Evolutionary conservation across 2,888 invertebrate genomes (phyloP), one percentile per base, ranked within the genome.

Genomic region (Sclerodermus sp.): DNA sequence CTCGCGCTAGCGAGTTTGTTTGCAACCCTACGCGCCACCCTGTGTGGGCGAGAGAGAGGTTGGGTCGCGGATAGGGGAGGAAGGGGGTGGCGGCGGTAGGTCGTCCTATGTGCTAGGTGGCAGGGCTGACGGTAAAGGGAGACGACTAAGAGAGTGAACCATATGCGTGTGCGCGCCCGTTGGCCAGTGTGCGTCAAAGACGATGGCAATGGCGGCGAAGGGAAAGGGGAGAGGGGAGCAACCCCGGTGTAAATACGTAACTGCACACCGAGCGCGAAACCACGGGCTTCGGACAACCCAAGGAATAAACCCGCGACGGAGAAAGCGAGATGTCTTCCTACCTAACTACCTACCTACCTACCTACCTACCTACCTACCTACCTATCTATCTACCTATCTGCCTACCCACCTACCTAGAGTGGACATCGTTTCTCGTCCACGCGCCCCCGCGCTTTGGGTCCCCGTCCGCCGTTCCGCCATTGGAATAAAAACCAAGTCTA

Each of bases 341-440:
- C n/a, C n/a, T n/a, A n/a, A n/a, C n/a, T n/a, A n/a, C n/a, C n/a
- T n/a, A n/a, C n/a, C n/a, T n/a, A n/a, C n/a, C n/a, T n/a, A n/a
- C n/a, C n/a, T n/a, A n/a, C n/a, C n/a, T n/a, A n/a, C n/a, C n/a
- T n/a, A n/a, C n/a, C n/a, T n/a, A n/a, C n/a, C n/a, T n/a, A n/a
- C n/a, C n/a, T 62, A 68, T 65, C 60, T 66, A 68, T 65, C 68
- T 66, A 66, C 65, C 68, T 59, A 50, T 47, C 51, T n/a, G n/a
- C n/a, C n/a, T n/a, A n/a, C n/a, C n/a, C n/a, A n/a, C n/a, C n/a
- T n/a, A n/a, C n/a, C n/a, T n/a, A n/a, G n/a, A n/a, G n/a, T n/a
- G n/a, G n/a, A n/a, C n/a, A n/a, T n/a, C n/a, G n/a, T n/a, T n/a
- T 23, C 23, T 8, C 3, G 23, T 23, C 8, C 4, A 3, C 23